Conservation (phyloP, 2,797 vertebrate genomes). For the Pterois miles region DNA sequence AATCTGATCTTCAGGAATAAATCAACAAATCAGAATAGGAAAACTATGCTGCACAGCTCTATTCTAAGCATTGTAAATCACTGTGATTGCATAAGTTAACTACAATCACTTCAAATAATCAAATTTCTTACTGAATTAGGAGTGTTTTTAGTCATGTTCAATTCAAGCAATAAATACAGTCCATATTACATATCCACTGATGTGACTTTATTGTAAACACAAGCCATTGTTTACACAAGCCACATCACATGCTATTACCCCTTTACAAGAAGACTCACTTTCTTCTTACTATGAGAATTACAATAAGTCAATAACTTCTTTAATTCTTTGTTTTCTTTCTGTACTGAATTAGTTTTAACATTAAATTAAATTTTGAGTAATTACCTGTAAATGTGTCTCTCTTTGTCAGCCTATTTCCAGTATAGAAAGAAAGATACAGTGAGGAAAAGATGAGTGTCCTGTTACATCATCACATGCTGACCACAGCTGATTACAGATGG, state of each 20-base stretch:
- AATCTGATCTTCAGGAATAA: neutral
- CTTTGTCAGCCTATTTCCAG: neutral
- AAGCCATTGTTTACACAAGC: neutral
- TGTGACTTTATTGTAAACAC: neutral
- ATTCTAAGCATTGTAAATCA: neutral
- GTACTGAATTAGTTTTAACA: too few relatives aligned
- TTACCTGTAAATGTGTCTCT: neutral
- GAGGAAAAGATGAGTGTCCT: slow-evolving; percentile 13
- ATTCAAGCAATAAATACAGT: neutral
- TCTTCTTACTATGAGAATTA: neutral
- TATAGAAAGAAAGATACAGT: slow-evolving; percentile 1
- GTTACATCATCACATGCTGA: slow-evolving; percentile 52
- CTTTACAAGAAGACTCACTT: neutral
- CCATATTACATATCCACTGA: neutral
- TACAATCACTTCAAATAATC: neutral
- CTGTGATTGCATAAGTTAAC: neutral
- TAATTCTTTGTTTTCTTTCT: too few relatives aligned
- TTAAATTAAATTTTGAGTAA: too few relatives aligned
- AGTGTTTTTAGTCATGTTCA: neutral
- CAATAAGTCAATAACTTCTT: neutral
- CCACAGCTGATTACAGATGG: slow-evolving; percentile 36
- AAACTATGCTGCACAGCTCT: too few relatives aligned
- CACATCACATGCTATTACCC: neutral
- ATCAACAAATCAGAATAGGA: too few relatives aligned
- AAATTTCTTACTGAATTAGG: neutral